Conservation (phyloP, 2,888 invertebrate species). For the Amiota communis region DNA sequence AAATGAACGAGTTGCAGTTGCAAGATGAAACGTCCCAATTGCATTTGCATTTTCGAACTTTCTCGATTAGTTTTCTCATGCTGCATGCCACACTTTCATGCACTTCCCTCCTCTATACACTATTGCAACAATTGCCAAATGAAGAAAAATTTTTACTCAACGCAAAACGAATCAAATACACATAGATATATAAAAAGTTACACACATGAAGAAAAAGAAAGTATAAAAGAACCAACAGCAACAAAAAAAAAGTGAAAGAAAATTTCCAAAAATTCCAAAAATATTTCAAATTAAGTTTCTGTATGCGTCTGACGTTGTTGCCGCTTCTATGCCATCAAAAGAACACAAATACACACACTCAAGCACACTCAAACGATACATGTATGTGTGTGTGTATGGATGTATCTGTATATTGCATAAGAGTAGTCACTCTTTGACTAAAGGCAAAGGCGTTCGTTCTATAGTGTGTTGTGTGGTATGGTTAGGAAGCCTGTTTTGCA, state of each 20-base stretch:
- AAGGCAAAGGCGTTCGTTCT: background rate
- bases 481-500: background rate
- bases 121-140: slow-evolving; percentile 47
- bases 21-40: slow-evolving; percentile 6
- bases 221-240: background rate
- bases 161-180: slow-evolving; percentile 39
- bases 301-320: slow-evolving; percentile 55
- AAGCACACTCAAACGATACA: slow-evolving; percentile 28
- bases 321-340: slow-evolving; percentile 33
- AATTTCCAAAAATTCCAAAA: slow-evolving; percentile 52
- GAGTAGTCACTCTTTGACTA: too few relatives aligned
- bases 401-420: too few relatives aligned
- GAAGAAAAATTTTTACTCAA: slow-evolving; percentile 27
- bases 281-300: slow-evolving; percentile 66
- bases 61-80: slow-evolving; percentile 58
- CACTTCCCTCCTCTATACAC: background rate
- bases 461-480: background rate
- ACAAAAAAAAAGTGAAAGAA: background rate
- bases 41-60: slow-evolving; percentile 60
- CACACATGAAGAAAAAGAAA: background rate
- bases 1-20: slow-evolving; percentile 9
- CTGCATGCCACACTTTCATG: background rate
- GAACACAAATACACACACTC: slow-evolving; percentile 18
- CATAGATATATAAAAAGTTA: slow-evolving; percentile 18
- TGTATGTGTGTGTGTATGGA: slow-evolving; percentile 6